Base-by-base conservation (phyloP, 37 sponge, comb jelly and placozoan species). In the Trichoplax adhaerens region DNA sequence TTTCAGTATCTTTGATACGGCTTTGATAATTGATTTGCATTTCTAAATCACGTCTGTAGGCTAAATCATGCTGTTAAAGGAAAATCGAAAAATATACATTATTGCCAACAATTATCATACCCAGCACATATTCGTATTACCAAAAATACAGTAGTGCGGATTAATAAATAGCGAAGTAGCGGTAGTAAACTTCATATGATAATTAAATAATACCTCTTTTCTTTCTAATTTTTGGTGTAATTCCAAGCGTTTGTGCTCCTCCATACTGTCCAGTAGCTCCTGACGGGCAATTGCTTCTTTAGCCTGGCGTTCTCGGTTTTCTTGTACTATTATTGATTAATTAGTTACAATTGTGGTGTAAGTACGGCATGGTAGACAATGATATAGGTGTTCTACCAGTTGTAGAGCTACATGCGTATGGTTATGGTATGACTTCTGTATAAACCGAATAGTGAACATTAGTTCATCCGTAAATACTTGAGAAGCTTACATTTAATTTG, bases 241-340 rank as follows among this genome's bases (percentile, higher is more conserved):
- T 47, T 88, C 94, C 53, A 88, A 58, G 54, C 73, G 6, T 52
- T 70, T 7, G 68, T 92, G 94, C 68, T 92, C 73, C 66, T 82
- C 77, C 65, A 88, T 55, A 67, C 83, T 92, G 51, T 48, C 57
- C 59, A 83, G 52, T 1, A 85, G 58, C 52, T 58, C 68, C 48
- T 82, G 65, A 29, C 29, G 29, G 29, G 29, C 29, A 29, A 29
- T 29, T 29, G 29, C 29, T 29, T 29, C 29, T 29, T 29, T 29
- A 29, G 29, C 29, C 29, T 29, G 29, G 29, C 29, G 29, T 29
- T 29, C 29, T 29, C 29, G 29, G 29, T 29, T 29, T 29, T 29
- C 29, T 29, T 29, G 29, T 29, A 29, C 29, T 29, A 29, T 29
- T 29, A 29, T 29, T 29, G 29, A 29, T 29, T 29, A 29, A 29